Percentiles rank a stretch among this genome's conserved stretches.
phyloP scores from a whole-genome alignment of 2,888 invertebrate species.

The Ennomos erosarius region DNA sequence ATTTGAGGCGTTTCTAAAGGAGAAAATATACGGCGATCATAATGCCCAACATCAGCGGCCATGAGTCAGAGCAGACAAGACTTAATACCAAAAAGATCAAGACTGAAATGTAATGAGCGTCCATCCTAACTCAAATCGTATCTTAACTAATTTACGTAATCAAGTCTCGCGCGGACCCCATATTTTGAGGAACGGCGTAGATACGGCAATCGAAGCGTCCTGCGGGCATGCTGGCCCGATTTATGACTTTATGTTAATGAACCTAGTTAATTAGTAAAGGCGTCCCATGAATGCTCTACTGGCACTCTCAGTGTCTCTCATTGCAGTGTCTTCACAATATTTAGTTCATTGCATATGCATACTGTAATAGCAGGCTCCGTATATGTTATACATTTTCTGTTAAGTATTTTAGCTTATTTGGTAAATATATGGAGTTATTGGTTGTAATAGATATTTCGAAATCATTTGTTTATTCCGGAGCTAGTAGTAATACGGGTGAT shows the following conservation, averaged over 20 bases:
- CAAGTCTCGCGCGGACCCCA: slow-evolving; percentile 8
- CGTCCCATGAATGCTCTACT: slow-evolving; percentile 35
- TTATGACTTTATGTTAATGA: slow-evolving; percentile 50
- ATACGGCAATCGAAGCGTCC: slow-evolving; percentile 22
- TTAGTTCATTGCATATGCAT: neutral
- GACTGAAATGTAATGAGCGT: slow-evolving; percentile 18
- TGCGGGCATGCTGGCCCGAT: slow-evolving; percentile 28
- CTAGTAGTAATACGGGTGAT: no score
- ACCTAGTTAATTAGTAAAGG: slow-evolving; percentile 48
- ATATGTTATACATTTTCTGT: no score
- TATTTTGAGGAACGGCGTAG: slow-evolving; percentile 11
- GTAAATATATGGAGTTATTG: no score
- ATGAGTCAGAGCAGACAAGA: no score
- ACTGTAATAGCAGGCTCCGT: no score
- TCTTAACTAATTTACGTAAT: slow-evolving; percentile 23
- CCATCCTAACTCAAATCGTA: slow-evolving; percentile 19
- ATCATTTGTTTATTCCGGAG: no score
- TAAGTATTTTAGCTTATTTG: no score
- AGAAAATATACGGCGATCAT: no score
- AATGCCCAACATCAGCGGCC: no score
- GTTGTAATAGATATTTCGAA: no score
- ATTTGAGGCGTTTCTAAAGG: no score
- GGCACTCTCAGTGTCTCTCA: slow-evolving; percentile 11
- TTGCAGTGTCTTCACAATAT: slow-evolving; percentile 11
- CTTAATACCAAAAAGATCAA: neutral